These are phyloP conservation scores for Crenichthys baileyi DNA, from an alignment of 2,797 vertebrate genomes.

Conservation along the genomic window DNA sequence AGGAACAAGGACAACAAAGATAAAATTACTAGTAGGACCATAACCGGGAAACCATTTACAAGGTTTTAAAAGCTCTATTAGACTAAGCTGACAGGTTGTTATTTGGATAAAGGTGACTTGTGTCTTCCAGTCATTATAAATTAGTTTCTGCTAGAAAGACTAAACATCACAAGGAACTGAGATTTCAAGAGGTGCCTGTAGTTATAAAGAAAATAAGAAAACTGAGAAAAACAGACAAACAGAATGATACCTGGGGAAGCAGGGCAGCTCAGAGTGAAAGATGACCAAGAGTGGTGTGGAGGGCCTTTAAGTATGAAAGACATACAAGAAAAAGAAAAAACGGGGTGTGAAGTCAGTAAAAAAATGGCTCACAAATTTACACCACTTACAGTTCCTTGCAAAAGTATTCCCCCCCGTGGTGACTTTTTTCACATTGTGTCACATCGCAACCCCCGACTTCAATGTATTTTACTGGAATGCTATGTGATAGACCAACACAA, in stretches of 20 bases:
- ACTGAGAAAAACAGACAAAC: slow-evolving; percentile 6
- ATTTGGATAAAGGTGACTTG: not conserved
- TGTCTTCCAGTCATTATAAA: not conserved
- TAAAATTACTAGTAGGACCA: not conserved
- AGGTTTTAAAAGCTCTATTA: slow-evolving; percentile 1
- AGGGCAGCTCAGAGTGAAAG: slow-evolving; percentile 79
- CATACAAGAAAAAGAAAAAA: slow-evolving; percentile 14
- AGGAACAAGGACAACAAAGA: not conserved
- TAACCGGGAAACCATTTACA: not conserved
- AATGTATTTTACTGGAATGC: not conserved
- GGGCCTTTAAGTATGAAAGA: slow-evolving; percentile 67
- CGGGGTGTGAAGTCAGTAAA: not conserved
- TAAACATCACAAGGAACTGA: not conserved
- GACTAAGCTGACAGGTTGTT: not conserved
- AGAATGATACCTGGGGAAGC: slow-evolving; percentile 78
- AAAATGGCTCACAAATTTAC: not conserved
- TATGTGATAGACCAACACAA: not conserved
- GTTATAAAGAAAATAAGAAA: not conserved
- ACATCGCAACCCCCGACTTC: not conserved
- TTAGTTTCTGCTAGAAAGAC: not conserved
- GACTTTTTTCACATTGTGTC: not conserved
- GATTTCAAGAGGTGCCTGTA: not conserved
- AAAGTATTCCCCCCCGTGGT: not conserved
- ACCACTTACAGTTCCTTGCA: not conserved
- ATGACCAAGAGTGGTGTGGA: slow-evolving; percentile 80